Percentiles rank a stretch among this genome's conserved stretches.
phyloP scores from a whole-genome alignment of 1,140 invertebrate species.

The Cheumatopsyche charites region DNA sequence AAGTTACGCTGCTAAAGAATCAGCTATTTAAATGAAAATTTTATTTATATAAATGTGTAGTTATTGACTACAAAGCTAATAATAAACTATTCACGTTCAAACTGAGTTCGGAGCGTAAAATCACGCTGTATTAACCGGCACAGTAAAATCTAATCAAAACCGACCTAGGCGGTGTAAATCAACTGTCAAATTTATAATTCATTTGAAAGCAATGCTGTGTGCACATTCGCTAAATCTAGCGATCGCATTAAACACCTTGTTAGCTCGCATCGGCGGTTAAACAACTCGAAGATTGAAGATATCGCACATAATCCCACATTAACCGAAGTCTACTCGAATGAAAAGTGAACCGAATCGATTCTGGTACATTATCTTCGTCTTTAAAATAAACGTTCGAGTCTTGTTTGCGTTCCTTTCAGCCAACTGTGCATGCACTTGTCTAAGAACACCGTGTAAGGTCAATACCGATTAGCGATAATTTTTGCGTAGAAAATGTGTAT shows the following conservation, averaged over 20 bases:
- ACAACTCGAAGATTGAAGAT: not conserved
- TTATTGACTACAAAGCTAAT: no score
- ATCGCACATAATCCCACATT: not conserved
- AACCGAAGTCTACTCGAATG: not conserved
- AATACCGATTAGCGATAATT: not conserved
- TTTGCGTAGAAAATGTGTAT: not conserved
- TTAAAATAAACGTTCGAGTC: not conserved
- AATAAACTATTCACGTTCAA: no score
- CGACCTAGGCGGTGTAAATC: not conserved
- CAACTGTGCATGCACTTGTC: not conserved
- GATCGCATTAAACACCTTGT: not conserved
- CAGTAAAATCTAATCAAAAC: no score
- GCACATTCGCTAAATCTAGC: not conserved
- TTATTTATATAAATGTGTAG: no score
- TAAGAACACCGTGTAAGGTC: conserved; percentile 14
- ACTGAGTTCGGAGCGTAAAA: no score
- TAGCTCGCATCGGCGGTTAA: not conserved
- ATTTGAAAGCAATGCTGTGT: not conserved
- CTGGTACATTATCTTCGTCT: conserved; percentile 10
- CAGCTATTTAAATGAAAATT: no score
- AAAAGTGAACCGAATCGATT: conserved; percentile 5
- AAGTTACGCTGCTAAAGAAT: no score
- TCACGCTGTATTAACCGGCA: no score
- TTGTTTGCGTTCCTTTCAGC: conserved; percentile 13
- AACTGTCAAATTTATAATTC: not conserved